A percentile compares a stretch with the other conserved stretches of the same genome.
These are phyloP conservation scores for Alcedo atthis DNA, from an alignment of 2,797 vertebrate species.

Conservation along the genomic window DNA sequence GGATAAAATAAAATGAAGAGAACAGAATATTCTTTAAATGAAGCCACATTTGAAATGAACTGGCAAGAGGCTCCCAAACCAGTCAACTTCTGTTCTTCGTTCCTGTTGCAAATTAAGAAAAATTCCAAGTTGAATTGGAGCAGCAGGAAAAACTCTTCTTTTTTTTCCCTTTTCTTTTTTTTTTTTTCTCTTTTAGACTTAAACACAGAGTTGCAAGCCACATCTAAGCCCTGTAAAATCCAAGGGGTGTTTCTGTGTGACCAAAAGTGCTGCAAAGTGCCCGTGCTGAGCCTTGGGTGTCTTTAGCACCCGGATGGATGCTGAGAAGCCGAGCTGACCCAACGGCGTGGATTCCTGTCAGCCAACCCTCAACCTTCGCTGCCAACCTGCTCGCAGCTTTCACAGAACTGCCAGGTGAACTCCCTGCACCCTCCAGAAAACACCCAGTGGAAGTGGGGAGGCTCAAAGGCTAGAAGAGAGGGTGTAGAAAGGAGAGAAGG, in stretches of 20 bases:
- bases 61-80: not conserved
- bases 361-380: not conserved
- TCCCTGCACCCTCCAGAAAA: not conserved
- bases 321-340: not conserved
- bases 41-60: not conserved
- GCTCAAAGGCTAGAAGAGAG: not conserved
- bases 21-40: not conserved
- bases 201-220: not conserved
- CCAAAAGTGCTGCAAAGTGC: not conserved
- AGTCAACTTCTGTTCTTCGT: not conserved
- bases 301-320: fast-evolving
- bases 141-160: not conserved
- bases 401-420: not conserved
- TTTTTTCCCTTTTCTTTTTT: not conserved
- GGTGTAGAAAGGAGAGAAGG: not conserved
- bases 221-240: not conserved
- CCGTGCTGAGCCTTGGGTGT: fast-evolving
- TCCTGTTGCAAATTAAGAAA: not conserved
- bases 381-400: not conserved
- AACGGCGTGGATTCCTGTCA: not conserved
- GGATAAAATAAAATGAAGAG: not conserved
- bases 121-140: not conserved
- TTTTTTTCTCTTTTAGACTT: not conserved
- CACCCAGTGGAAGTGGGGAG: not conserved
- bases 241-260: not conserved